A percentile compares a stretch with the other conserved stretches of the same genome.
These are phyloP conservation scores for Meliscaeva auricollis DNA, from an alignment of 2,888 invertebrate species.

Conservation along the genomic window DNA sequence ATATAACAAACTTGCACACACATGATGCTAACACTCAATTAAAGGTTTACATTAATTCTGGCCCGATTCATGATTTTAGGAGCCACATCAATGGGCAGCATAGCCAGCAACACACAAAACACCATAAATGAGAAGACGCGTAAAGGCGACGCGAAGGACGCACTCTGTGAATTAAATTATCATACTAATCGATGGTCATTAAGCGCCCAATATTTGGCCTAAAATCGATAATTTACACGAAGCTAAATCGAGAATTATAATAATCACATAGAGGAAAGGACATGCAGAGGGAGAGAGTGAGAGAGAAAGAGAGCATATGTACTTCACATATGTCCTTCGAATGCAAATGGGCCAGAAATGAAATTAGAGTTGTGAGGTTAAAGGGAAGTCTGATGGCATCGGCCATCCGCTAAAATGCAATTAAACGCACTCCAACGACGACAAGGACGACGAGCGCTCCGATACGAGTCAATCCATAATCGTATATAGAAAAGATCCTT, in stretches of 20 bases:
- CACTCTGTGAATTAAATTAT: slow-evolving; percentile 74
- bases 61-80: slow-evolving; percentile 51
- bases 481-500: not conserved
- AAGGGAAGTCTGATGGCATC: slow-evolving; percentile 32
- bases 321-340: slow-evolving; percentile 47
- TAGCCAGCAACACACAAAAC: not conserved
- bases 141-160: slow-evolving; percentile 4
- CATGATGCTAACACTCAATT: slow-evolving; percentile 63
- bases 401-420: slow-evolving; percentile 57
- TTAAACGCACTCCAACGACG: slow-evolving; percentile 59
- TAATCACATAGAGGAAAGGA: slow-evolving; percentile 43
- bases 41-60: slow-evolving; percentile 71
- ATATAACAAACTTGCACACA: not conserved
- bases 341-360: slow-evolving; percentile 47
- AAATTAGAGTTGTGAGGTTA: slow-evolving; percentile 41
- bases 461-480: slow-evolving; percentile 9
- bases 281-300: too few relatives aligned
- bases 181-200: slow-evolving; percentile 75
- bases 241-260: slow-evolving; percentile 73
- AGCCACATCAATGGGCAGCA: not conserved
- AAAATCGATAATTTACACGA: slow-evolving; percentile 75
- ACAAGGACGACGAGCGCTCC: slow-evolving; percentile 12
- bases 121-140: not conserved
- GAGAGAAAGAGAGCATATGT: slow-evolving; percentile 1
- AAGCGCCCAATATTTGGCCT: slow-evolving; percentile 70